phyloP scores from a whole-genome alignment of 2,797 vertebrate genomes.

The Telmatherina bonti region DNA sequence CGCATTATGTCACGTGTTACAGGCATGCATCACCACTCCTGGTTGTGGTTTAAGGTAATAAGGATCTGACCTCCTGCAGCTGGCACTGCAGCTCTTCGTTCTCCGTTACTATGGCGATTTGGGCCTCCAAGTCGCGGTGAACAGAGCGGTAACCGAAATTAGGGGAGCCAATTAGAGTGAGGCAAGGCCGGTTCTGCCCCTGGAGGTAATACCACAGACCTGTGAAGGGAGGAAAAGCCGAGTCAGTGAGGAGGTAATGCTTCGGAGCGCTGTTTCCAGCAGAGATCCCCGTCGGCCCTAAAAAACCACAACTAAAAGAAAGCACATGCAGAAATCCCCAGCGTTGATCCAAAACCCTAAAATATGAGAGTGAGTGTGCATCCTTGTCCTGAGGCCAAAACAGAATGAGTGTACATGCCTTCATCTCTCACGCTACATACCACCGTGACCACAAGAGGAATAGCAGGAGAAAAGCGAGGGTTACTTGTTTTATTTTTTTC shows the following conservation, averaged over 20 bases:
- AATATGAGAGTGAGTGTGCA: constrained; percentile 67
- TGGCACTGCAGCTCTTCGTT: constrained; percentile 90
- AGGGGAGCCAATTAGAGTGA: constrained; percentile 96
- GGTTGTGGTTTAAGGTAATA: background rate
- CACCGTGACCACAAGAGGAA: constrained; percentile 49
- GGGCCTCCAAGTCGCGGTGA: constrained; percentile 96
- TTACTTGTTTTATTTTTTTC: constrained; percentile 25
- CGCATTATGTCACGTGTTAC: constrained; percentile 10
- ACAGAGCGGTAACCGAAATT: constrained; percentile 98
- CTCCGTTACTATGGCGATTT: constrained; percentile 95
- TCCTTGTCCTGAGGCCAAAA: constrained; percentile 65
- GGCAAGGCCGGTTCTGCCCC: constrained; percentile 90
- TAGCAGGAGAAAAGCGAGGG: constrained; percentile 16
- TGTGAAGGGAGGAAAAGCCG: constrained; percentile 64
- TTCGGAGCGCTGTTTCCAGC: constrained; percentile 44
- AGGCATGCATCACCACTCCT: constrained; percentile 30
- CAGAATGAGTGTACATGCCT: constrained; percentile 55
- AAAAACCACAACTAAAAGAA: constrained; percentile 73
- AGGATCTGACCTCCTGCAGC: constrained; percentile 88
- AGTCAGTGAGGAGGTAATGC: constrained; percentile 39
- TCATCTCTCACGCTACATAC: constrained; percentile 67
- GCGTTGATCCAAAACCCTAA: constrained; percentile 66
- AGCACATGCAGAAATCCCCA: constrained; percentile 76
- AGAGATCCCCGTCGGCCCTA: constrained; percentile 44
- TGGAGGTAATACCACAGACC: constrained; percentile 97